phyloP scores from a whole-genome alignment of 2,113 vertebrate species.

The Uropsilus gracilis region DNA sequence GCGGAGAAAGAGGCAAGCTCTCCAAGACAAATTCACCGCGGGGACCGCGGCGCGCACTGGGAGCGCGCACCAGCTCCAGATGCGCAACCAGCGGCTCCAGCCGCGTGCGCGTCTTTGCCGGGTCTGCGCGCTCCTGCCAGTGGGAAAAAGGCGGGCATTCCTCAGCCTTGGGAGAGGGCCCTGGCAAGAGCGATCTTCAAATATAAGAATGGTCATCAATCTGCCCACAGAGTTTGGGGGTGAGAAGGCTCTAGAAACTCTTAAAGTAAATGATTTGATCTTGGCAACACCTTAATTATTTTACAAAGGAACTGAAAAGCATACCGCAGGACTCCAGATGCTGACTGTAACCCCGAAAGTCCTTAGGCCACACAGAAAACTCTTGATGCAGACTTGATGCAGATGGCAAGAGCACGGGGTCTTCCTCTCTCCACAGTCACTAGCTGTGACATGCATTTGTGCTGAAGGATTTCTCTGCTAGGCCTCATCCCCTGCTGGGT shows the following conservation, averaged over 20 bases:
- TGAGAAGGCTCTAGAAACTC: not conserved
- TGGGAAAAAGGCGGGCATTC: not conserved
- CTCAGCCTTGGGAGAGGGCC: not conserved
- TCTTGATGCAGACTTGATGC: not conserved
- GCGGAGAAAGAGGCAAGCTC: conserved; percentile 73
- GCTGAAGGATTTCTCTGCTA: not conserved
- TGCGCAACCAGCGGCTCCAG: conserved; percentile 24
- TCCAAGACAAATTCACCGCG: not conserved
- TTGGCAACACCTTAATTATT: not conserved
- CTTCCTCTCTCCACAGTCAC: not conserved
- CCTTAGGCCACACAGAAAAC: not conserved
- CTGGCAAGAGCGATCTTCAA: not conserved
- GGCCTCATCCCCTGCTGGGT: not conserved
- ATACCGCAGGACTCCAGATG: not conserved
- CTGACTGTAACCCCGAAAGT: not conserved
- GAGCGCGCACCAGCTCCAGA: conserved; percentile 54
- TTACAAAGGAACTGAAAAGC: not conserved
- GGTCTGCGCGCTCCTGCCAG: accelerated
- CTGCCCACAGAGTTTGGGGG: not conserved
- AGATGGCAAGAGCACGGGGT: not conserved
- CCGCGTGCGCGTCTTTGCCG: not conserved
- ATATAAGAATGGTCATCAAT: not conserved
- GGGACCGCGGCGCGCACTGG: not conserved
- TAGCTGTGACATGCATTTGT: not conserved
- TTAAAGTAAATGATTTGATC: not conserved